A percentile compares a stretch with the other conserved stretches of the same genome.
Evolutionary conservation across 1,140 invertebrate genomes (phyloP).

Genomic region (Zaprionus capensis): DNA sequence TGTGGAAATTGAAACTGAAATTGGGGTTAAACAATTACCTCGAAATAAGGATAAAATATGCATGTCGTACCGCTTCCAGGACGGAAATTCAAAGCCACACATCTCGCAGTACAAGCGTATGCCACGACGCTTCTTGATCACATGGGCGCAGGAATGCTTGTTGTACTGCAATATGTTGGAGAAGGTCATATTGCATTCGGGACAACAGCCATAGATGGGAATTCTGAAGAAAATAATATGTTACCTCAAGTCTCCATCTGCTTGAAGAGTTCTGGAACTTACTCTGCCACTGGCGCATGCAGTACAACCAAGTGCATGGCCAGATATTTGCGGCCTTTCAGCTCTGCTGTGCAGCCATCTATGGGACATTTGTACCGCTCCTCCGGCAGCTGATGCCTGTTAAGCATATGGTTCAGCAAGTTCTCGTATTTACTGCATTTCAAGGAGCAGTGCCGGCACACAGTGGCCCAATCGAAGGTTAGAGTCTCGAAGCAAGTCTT

Average conservation of each 20-base stretch:
- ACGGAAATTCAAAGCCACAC: slow-evolving; percentile 72
- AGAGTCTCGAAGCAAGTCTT: slow-evolving; percentile 69
- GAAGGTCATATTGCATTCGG: slow-evolving; percentile 72
- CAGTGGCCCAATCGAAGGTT: slow-evolving; percentile 61
- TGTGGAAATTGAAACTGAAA: slow-evolving; percentile 73
- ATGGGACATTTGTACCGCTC: slow-evolving; percentile 58
- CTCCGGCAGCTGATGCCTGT: slow-evolving; percentile 27
- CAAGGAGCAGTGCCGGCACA: slow-evolving; percentile 50
- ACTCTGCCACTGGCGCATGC: slow-evolving; percentile 72
- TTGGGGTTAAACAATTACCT: background rate
- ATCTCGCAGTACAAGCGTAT: slow-evolving; percentile 62
- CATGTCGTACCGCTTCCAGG: slow-evolving; percentile 68
- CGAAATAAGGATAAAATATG: too few relatives aligned
- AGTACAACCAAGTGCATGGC: slow-evolving; percentile 70
- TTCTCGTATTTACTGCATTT: slow-evolving; percentile 55
- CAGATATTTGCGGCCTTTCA: slow-evolving; percentile 45
- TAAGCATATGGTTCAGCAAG: slow-evolving; percentile 50
- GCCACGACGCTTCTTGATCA: slow-evolving; percentile 63
- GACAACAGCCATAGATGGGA: slow-evolving; percentile 70
- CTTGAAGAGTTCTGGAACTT: background rate
- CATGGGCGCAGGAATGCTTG: slow-evolving; percentile 76
- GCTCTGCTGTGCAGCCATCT: slow-evolving; percentile 44
- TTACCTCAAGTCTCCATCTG: background rate
- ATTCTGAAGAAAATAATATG: slow-evolving; percentile 46
- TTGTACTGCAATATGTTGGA: slow-evolving; percentile 74